Evolutionary conservation across 2,113 vertebrate species (phyloP).

Genomic region (Ailuropoda melanoleuca): DNA sequence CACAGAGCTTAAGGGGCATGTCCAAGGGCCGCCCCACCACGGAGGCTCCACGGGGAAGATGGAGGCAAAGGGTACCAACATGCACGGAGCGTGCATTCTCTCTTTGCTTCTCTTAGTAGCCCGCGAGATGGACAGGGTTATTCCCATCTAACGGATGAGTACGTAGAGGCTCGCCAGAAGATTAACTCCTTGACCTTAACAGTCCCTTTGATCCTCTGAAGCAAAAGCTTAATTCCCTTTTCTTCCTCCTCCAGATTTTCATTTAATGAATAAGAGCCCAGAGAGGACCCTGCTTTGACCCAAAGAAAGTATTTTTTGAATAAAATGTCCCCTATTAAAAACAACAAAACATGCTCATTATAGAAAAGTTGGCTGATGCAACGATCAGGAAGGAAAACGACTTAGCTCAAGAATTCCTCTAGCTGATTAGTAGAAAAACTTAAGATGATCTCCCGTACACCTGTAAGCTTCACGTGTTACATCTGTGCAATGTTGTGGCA

Average conservation of each 20-base stretch:
- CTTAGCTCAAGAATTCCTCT: background rate
- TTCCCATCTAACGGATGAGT: background rate
- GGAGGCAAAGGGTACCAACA: background rate
- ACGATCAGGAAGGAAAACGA: background rate
- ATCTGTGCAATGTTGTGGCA: background rate
- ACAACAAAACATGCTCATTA: background rate
- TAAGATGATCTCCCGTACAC: background rate
- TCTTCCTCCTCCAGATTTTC: background rate
- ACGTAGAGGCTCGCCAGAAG: background rate
- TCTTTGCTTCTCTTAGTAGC: background rate
- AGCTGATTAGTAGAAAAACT: background rate
- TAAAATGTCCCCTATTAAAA: background rate
- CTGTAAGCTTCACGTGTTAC: background rate
- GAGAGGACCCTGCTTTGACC: background rate
- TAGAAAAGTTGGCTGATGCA: background rate
- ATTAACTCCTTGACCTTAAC: slow-evolving; percentile 5
- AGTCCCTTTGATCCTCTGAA: background rate
- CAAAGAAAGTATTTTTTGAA: slow-evolving; percentile 47
- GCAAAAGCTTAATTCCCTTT: background rate
- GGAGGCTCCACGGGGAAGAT: background rate
- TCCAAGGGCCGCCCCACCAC: background rate
- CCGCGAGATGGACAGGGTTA: background rate
- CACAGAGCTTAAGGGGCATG: too few relatives aligned
- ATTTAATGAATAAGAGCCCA: background rate
- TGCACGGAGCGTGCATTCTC: rapidly evolving